phyloP scores from a whole-genome alignment of 2,113 vertebrate species.

The Amblyornis subalaris region DNA sequence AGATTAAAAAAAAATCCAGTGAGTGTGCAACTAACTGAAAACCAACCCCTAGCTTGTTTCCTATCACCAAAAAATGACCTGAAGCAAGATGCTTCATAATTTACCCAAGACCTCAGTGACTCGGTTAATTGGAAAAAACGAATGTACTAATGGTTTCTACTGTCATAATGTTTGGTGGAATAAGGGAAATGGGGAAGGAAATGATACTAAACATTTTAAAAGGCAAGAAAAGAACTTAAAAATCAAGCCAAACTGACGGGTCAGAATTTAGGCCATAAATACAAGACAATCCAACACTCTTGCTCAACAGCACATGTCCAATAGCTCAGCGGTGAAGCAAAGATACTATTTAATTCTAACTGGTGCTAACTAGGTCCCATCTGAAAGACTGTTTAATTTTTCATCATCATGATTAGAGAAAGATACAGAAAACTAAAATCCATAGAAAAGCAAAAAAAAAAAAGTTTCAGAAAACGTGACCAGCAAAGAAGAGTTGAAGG shows the following conservation, averaged over 20 bases:
- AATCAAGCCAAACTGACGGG: not conserved
- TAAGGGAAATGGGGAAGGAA: not conserved
- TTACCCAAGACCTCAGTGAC: not conserved
- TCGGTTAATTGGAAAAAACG: not conserved
- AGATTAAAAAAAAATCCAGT: not conserved
- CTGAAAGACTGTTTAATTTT: not conserved
- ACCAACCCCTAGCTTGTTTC: not conserved
- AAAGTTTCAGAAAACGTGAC: not conserved
- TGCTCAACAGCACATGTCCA: not conserved
- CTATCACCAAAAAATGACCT: not conserved
- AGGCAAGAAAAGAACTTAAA: not conserved
- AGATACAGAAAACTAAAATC: not conserved
- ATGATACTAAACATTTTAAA: not conserved
- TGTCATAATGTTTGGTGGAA: not conserved
- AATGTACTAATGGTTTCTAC: not conserved
- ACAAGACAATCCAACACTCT: not conserved
- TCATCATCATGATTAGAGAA: not conserved
- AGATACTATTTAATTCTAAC: not conserved
- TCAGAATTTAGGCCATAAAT: not conserved
- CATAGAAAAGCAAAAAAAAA: not conserved
- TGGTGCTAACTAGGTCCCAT: not conserved
- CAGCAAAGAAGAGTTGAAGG: not conserved
- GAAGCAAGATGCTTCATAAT: not conserved
- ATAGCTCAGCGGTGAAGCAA: not conserved
- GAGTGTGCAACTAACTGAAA: not conserved